Percentiles rank a stretch among this genome's conserved stretches.
Evolutionary conservation across 1,140 invertebrate genomes (phyloP).

Genomic region (Drosophila kurseongensis): DNA sequence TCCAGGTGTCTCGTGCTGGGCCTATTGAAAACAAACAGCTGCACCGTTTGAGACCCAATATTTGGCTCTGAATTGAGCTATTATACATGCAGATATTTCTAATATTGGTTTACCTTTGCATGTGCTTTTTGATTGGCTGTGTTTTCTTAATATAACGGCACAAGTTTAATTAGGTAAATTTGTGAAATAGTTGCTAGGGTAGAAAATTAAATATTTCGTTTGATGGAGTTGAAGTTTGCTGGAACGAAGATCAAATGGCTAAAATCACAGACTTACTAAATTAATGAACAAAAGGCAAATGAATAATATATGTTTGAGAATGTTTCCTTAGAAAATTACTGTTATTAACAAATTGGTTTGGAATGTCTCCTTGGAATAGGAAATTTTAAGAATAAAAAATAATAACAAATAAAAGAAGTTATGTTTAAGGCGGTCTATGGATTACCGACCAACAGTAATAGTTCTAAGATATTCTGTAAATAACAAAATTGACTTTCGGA

Average conservation of each 20-base stretch:
- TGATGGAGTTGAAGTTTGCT: neutral
- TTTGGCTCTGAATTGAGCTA: slow-evolving; percentile 51
- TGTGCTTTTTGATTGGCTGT: slow-evolving; percentile 11
- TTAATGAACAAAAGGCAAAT: neutral
- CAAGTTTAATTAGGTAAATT: slow-evolving; percentile 27
- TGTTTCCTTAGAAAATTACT: neutral
- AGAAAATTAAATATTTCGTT: slow-evolving; percentile 10
- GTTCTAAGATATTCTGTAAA: neutral
- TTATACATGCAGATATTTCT: slow-evolving; percentile 21
- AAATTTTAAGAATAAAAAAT: neutral
- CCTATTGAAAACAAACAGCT: slow-evolving; percentile 35
- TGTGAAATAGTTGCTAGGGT: slow-evolving; percentile 1
- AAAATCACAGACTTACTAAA: neutral
- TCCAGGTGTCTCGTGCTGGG: slow-evolving; percentile 34
- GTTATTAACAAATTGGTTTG: neutral
- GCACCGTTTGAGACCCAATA: slow-evolving; percentile 7
- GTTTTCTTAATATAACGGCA: slow-evolving; percentile 1
- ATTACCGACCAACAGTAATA: neutral
- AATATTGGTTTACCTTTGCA: slow-evolving; percentile 13
- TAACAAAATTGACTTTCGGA: neutral
- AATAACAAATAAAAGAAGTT: no score
- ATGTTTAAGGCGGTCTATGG: no score
- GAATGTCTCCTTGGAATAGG: no score
- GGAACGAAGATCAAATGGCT: neutral
- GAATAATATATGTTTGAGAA: neutral